These are phyloP conservation scores for Xanthorhoe spadicearia DNA, from an alignment of 2,888 invertebrate genomes.

Conservation along the genomic window DNA sequence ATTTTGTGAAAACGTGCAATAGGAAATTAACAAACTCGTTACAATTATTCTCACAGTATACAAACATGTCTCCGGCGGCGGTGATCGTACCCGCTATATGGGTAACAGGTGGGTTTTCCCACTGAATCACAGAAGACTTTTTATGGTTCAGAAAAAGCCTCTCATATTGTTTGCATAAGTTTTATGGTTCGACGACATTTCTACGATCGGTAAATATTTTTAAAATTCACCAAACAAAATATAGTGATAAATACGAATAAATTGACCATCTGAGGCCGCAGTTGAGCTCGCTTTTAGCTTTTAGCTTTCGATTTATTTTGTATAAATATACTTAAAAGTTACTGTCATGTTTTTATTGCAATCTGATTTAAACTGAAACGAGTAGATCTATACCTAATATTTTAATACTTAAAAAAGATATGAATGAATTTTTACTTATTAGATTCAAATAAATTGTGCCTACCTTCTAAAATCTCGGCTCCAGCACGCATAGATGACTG, in stretches of 20 bases:
- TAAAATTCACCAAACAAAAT: conserved; percentile 18
- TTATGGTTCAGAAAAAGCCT: background rate
- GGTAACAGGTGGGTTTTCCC: no score
- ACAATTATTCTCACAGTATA: no score
- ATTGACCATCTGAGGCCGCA: conserved; percentile 14
- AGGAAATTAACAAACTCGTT: no score
- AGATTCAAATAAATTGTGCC: conserved; percentile 44
- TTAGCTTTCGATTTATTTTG: conserved; percentile 23
- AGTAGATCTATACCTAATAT: no score
- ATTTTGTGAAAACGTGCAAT: no score
- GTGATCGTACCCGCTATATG: no score
- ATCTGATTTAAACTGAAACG: background rate
- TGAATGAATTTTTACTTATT: no score
- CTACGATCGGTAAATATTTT: conserved; percentile 9
- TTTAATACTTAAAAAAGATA: no score
- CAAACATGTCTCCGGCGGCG: no score
- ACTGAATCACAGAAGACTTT: no score
- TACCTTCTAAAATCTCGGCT: conserved; percentile 97
- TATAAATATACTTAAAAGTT: conserved; percentile 8
- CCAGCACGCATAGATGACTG: conserved; percentile 99
- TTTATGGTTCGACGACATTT: conserved; percentile 5
- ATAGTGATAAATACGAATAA: conserved; percentile 19
- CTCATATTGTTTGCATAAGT: background rate
- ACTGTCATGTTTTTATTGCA: background rate
- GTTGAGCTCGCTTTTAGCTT: conserved; percentile 19